Evolutionary conservation across 23 tunicate species (phyloP), one percentile per base, ranked within the genome.

Genomic region (Trididemnum miniatum): DNA sequence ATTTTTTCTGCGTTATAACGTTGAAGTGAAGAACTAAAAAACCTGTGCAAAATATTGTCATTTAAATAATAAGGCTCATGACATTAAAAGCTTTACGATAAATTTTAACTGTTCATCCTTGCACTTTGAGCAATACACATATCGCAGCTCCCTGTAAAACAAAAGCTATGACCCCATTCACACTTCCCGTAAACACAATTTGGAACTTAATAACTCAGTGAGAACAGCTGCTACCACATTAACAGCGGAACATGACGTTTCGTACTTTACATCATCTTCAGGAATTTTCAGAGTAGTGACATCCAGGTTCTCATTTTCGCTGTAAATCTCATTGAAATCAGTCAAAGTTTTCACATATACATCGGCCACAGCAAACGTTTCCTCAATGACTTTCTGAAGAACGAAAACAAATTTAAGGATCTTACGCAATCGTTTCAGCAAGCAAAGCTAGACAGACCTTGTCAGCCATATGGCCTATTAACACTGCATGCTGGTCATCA

Each of bases 1-100:
- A 71, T 77, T 75, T 81, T 76, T 33, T 91, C 91, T n/a, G 59
- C 31, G 81, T 86, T 80, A 57, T 86, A 91, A 24, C 76, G 81
- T 31, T 86, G 84, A 54, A 91, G 49, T 12, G 97, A 79, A 20
- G 85, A 88, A 38, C 31, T 9, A 44, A 44, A 44, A 44, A 44
- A 44, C 54, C 54, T 44, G 9, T 44, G 15, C 9, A 44, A 44
- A 44, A 15, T 44, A 9, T 44, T 44, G 54, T 7, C n/a, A n/a
- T n/a, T n/a, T n/a, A n/a, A n/a, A n/a, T n/a, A n/a, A n/a, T n/a
- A n/a, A n/a, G n/a, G n/a, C n/a, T n/a, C n/a, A n/a, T n/a, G n/a
- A n/a, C 57, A 49, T 49, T 12, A 49, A 49, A 49, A 49, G 57
- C 57, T 9, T 49, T 49, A 49, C 57, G 18, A 49, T 9, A 49